phyloP scores from a whole-genome alignment of 2,113 vertebrate species.

The Galeopterus variegatus region DNA sequence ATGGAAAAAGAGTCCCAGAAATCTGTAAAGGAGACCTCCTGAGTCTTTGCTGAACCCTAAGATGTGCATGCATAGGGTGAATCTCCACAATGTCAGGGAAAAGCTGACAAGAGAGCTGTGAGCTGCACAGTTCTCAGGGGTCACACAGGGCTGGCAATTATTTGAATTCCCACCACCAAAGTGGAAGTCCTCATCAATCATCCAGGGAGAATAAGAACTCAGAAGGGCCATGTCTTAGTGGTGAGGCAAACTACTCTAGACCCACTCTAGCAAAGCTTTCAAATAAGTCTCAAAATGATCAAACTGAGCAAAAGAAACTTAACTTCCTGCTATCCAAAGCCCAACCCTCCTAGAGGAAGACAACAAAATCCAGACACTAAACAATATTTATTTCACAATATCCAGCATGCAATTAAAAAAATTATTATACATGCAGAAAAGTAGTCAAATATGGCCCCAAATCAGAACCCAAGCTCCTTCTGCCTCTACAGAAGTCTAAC shows the following conservation, averaged over 20 bases:
- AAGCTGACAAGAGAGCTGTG: not conserved
- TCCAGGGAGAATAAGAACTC: not conserved
- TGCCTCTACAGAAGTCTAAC: not conserved
- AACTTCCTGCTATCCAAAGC: not conserved
- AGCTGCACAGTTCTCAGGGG: not conserved
- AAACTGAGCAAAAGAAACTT: not conserved
- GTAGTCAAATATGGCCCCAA: not conserved
- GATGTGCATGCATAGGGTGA: not conserved
- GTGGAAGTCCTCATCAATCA: not conserved
- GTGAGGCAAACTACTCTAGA: not conserved
- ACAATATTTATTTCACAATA: not conserved
- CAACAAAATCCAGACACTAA: conserved; percentile 23
- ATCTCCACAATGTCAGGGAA: not conserved
- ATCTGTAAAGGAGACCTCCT: not conserved
- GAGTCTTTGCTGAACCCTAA: not conserved
- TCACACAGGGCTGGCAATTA: not conserved
- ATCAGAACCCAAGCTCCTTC: not conserved
- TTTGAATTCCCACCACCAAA: not conserved
- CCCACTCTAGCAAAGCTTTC: not conserved
- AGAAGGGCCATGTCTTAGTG: not conserved
- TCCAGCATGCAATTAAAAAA: conserved; percentile 31
- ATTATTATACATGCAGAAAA: conserved; percentile 35
- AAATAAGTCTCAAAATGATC: not conserved
- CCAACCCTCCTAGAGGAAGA: conserved; percentile 47
- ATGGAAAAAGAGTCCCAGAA: not conserved